Evolutionary conservation across 2,113 vertebrate genomes (phyloP).

Genomic region (Ancistrus triradiatus): DNA sequence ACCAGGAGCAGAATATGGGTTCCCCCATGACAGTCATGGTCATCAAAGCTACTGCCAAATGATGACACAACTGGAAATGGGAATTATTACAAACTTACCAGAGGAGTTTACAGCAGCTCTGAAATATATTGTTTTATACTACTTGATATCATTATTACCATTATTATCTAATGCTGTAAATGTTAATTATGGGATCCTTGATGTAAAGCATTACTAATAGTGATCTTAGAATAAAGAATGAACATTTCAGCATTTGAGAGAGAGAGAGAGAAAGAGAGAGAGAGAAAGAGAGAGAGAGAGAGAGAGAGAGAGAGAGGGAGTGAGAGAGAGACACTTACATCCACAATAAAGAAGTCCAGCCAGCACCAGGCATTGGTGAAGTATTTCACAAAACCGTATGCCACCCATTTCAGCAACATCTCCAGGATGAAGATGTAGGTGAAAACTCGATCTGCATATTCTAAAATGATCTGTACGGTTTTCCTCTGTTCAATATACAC

Average conservation of each 20-base stretch:
- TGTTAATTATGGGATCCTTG: too few species aligned
- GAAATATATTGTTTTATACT: too few species aligned
- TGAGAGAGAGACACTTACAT: conserved; percentile 72
- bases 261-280: background rate
- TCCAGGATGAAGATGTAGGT: conserved; percentile 99
- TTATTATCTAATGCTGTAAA: too few species aligned
- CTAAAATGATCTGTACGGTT: conserved; percentile 86
- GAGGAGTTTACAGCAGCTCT: too few species aligned
- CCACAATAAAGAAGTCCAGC: conserved; percentile 98
- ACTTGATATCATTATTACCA: too few species aligned
- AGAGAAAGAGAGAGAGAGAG: background rate
- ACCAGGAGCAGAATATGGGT: too few species aligned
- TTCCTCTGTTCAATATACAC: conserved; percentile 97
- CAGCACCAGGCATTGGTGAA: conserved; percentile 99
- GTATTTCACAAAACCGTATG: conserved; percentile 96
- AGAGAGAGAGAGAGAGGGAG: background rate
- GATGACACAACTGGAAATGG: too few species aligned
- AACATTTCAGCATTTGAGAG: background rate
- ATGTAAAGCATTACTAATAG: too few species aligned
- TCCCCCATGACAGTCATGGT: too few species aligned
- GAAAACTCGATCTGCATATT: conserved; percentile 94
- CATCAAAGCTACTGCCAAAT: too few species aligned
- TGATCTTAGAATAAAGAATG: too few species aligned
- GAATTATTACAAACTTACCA: too few species aligned
- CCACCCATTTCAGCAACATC: conserved; percentile 97